Base-by-base conservation (phyloP, 2,113 vertebrate genomes). In the Nematolebias whitei region DNA sequence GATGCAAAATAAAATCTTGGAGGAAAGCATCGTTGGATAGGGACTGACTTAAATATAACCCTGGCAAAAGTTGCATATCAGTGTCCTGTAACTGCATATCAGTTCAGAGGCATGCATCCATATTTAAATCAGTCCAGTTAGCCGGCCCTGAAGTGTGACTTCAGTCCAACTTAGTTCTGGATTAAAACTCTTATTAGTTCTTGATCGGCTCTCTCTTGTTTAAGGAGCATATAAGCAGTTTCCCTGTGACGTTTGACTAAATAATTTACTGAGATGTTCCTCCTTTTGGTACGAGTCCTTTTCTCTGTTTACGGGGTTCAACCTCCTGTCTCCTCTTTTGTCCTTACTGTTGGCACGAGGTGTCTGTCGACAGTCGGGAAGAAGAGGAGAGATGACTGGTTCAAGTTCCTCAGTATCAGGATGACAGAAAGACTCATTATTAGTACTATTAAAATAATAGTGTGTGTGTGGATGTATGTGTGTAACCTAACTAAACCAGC, bases 401-500 rank as follows among this genome's bases (percentile, higher is more conserved):
- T 75, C 23, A 73, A 71, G 38, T 40, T 67, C 68, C 53, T 57
- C 20, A 67, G 58, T 75, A 55, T 76, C 55, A 62, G 14, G 24
- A 72, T 29, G 51, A 63, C 65, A 72, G 61, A 12, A 0, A 70
- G 44, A 67, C 69, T 73, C 69, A 72, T 78, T 83, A 78, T 78
- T 82, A 76, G 75, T 76, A 69, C 69, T 66, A 71, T 55, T 76
- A 52, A 71, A 74, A 78, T 35, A 83, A 58, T 72, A 62, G 63
- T 71, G 23, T 80, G 76, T 77, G 69, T 63, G 61, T 70, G 78
- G 43, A 19, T 63, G 71, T 80, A 18, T 76, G 72, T 79, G 82
- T 82, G 81, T 81, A 73, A 81, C 48, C 45, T 78, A 76, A 86
- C 79, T 87, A 87, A 87, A 87, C 85, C 87, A 89, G 85, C 85